A percentile compares a stretch with the other conserved stretches of the same genome.
These are phyloP conservation scores for Oplegnathus fasciatus DNA, from an alignment of 2,113 vertebrate species.

Conservation along the genomic window DNA sequence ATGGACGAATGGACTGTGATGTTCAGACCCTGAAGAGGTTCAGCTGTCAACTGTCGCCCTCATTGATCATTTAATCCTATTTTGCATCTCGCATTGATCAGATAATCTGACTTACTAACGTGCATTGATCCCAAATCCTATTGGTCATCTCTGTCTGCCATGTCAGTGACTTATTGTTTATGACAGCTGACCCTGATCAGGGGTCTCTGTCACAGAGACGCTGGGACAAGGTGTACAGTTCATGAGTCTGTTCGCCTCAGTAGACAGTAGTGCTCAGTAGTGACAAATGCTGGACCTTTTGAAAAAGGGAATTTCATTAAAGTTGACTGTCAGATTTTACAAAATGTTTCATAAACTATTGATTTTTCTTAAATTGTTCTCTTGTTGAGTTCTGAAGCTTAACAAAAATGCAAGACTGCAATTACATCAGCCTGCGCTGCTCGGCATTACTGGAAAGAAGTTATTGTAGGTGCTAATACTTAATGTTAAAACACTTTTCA, in stretches of 20 bases:
- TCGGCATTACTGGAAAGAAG: background rate
- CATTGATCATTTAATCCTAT: slow-evolving; percentile 57
- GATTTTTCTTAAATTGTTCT: background rate
- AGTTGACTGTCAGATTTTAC: background rate
- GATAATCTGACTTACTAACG: slow-evolving; percentile 53
- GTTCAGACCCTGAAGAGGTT: slow-evolving; percentile 4
- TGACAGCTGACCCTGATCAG: slow-evolving; percentile 48
- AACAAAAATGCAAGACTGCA: background rate
- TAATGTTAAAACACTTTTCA: background rate
- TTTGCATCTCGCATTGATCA: slow-evolving; percentile 52
- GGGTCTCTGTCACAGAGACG: slow-evolving; percentile 4
- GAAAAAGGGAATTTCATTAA: background rate
- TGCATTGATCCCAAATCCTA: slow-evolving; percentile 58
- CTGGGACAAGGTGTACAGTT: background rate
- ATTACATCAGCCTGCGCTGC: background rate
- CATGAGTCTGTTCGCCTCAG: background rate
- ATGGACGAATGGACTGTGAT: background rate
- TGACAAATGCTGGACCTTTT: slow-evolving; percentile 3
- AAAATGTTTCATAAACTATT: background rate
- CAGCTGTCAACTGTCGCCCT: slow-evolving; percentile 31
- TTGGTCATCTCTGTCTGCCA: slow-evolving; percentile 15
- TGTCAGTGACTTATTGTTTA: slow-evolving; percentile 31
- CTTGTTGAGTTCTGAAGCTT: background rate
- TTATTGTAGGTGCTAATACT: background rate
- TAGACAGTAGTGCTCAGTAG: too few relatives aligned